phyloP scores from a whole-genome alignment of 2,797 vertebrate genomes.

The Rhynchotus rufescens region DNA sequence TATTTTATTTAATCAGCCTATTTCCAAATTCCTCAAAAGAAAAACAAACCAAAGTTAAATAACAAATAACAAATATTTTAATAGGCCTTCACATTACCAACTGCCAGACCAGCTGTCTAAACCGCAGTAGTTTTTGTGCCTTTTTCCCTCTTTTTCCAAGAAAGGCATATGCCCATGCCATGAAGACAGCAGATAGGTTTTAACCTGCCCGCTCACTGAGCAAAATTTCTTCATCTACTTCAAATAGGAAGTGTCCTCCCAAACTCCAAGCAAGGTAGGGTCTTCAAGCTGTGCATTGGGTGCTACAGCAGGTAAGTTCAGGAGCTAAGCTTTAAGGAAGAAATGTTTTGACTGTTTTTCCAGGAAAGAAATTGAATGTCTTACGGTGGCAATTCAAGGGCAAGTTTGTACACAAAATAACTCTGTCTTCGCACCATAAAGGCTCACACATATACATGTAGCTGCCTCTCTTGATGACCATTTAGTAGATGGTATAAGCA shows the following conservation, averaged over 20 bases:
- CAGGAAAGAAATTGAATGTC: neutral
- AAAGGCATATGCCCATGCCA: neutral
- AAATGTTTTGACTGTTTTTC: neutral
- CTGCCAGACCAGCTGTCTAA: constrained; percentile 67
- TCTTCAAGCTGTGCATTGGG: neutral
- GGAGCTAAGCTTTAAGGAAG: neutral
- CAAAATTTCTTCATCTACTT: neutral
- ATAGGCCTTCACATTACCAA: constrained; percentile 64
- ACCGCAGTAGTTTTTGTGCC: neutral
- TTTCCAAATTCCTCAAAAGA: neutral
- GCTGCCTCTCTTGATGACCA: neutral
- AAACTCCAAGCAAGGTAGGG: neutral
- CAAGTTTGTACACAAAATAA: accelerated
- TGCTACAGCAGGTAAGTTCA: neutral
- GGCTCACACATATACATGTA: neutral
- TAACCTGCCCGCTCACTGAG: too few relatives aligned
- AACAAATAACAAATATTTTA: constrained; percentile 71
- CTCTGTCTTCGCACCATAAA: neutral
- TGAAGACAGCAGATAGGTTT: accelerated
- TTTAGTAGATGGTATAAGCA: neutral
- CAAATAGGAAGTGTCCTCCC: too few relatives aligned
- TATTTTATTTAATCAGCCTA: constrained; percentile 17
- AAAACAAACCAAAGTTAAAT: constrained; percentile 50
- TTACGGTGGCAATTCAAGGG: neutral
- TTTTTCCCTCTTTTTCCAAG: neutral